A percentile compares a stretch with the other conserved stretches of the same genome.
Evolutionary conservation across 2,797 vertebrate species (phyloP).

Genomic region (Pseudomugil tenellus): DNA sequence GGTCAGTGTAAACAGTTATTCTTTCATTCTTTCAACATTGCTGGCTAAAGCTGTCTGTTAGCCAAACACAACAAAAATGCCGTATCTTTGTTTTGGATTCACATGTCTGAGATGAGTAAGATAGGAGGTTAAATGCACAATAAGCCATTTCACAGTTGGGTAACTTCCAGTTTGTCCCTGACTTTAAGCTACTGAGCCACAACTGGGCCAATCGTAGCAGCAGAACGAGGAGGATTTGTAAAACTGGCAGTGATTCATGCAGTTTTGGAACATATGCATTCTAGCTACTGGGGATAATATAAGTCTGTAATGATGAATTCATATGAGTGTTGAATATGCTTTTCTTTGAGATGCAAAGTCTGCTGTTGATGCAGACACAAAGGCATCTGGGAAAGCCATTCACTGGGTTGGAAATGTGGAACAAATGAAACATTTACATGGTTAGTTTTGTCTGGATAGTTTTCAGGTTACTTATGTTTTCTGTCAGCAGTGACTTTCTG

Average conservation of each 20-base stretch:
- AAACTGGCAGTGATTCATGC: conserved; percentile 23
- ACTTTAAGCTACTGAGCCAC: conserved; percentile 42
- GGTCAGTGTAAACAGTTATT: not conserved
- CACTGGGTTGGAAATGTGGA: not conserved
- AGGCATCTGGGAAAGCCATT: not conserved
- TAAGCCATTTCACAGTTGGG: conserved; percentile 47
- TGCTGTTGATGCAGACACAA: not conserved
- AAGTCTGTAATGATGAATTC: conserved; percentile 1
- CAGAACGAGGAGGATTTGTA: conserved; percentile 29
- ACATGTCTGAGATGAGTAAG: conserved; percentile 6
- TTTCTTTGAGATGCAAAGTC: conserved; percentile 11
- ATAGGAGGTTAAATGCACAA: conserved; percentile 20
- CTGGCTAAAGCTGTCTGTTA: not conserved
- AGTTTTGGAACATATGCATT: conserved; percentile 43
- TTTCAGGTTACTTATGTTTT: not conserved
- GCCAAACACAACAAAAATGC: not conserved
- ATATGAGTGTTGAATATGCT: not conserved
- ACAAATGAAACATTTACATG: not conserved
- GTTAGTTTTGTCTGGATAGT: conserved; percentile 4
- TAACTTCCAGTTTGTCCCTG: conserved; percentile 23
- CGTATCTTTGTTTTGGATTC: conserved; percentile 1
- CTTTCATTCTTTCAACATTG: not conserved
- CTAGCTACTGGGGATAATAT: conserved; percentile 14
- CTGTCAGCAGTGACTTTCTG: not conserved
- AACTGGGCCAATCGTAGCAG: conserved; percentile 24